Conservation (phyloP, 2,888 invertebrate species). For the Cantharis rufa region DNA sequence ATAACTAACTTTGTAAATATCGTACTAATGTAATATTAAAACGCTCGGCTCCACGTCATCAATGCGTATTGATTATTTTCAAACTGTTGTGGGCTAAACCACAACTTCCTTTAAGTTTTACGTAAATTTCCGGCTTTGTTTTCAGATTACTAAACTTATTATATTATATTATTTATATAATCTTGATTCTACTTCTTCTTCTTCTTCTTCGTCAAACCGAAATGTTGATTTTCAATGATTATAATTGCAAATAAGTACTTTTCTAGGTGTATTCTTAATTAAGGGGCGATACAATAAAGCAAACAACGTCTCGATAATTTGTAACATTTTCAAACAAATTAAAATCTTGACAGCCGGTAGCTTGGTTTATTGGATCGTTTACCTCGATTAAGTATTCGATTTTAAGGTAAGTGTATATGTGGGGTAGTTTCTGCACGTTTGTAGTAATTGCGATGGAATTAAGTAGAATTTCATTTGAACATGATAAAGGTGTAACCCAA, state of each 20-base stretch:
- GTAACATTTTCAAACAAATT: neutral
- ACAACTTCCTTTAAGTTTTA: slow-evolving; percentile 14
- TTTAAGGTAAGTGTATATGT: neutral
- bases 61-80: neutral
- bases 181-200: neutral
- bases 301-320: neutral
- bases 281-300: neutral
- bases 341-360: neutral
- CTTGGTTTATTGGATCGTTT: neutral
- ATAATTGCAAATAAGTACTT: neutral
- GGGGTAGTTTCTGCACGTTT: slow-evolving; percentile 1
- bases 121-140: slow-evolving; percentile 7
- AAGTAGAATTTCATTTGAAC: neutral
- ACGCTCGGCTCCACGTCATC: neutral
- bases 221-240: no score
- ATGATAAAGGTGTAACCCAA: neutral
- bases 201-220: neutral
- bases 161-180: neutral
- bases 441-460: neutral
- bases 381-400: neutral
- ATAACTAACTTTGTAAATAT: neutral
- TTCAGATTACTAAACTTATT: neutral
- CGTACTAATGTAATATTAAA: neutral
- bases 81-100: neutral
- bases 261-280: neutral